A percentile compares a stretch with the other conserved stretches of the same genome.
Evolutionary conservation across 2,797 vertebrate genomes (phyloP).

Genomic region (Sebastes nivosus): DNA sequence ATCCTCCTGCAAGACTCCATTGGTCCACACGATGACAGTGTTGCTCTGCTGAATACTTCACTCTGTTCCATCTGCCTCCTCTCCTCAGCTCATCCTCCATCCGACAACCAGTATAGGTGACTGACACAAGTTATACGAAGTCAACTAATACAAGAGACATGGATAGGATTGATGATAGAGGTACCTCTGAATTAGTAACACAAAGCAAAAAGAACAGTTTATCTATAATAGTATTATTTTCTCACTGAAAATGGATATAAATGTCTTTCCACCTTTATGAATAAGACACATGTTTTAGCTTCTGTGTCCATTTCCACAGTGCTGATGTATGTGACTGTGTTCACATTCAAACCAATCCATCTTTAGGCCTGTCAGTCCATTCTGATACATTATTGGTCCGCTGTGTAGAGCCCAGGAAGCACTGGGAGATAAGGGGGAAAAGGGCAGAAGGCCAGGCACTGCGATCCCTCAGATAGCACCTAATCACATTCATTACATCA

Average conservation of each 20-base stretch:
- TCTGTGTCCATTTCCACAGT: not conserved
- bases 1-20: not conserved
- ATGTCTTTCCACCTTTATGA: not conserved
- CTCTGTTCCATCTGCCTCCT: not conserved
- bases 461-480: slow-evolving; percentile 80
- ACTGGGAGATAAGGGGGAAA: slow-evolving; percentile 72
- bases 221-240: not conserved
- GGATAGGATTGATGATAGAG: not conserved
- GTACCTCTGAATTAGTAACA: not conserved
- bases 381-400: slow-evolving; percentile 71
- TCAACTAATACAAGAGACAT: not conserved
- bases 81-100: not conserved
- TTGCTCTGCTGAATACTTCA: slow-evolving; percentile 22
- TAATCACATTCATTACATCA: slow-evolving; percentile 87
- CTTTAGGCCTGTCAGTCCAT: slow-evolving; percentile 33
- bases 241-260: not conserved
- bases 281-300: not conserved
- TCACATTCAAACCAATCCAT: slow-evolving; percentile 23
- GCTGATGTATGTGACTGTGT: not conserved
- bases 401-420: slow-evolving; percentile 77
- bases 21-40: slow-evolving; percentile 69
- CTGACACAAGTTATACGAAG: not conserved
- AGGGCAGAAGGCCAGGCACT: slow-evolving; percentile 65
- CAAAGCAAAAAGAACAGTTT: not conserved
- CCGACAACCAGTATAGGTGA: not conserved